phyloP scores from a whole-genome alignment of 2,888 invertebrate species.

The Ophioninae sp. region DNA sequence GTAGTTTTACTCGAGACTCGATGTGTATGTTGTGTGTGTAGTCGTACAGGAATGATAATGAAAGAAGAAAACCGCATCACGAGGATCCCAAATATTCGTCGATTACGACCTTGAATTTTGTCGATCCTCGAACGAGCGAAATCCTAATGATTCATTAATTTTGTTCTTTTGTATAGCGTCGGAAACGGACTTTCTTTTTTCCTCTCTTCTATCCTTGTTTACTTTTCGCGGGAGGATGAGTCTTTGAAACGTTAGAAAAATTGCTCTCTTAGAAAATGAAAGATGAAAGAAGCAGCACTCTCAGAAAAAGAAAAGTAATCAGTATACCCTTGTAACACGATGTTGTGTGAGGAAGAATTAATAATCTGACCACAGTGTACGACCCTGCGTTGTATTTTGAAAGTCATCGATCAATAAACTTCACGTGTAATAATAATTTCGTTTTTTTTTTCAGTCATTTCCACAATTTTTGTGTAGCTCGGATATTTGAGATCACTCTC shows the following conservation, averaged over 20 bases:
- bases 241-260: constrained; percentile 30
- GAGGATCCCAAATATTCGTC: constrained; percentile 58
- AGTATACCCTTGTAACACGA: constrained; percentile 53
- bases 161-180: constrained; percentile 51
- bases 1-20: constrained; percentile 78
- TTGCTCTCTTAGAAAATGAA: constrained; percentile 50
- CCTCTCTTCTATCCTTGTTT: constrained; percentile 29
- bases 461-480: constrained; percentile 64
- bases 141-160: constrained; percentile 49
- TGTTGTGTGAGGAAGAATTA: constrained; percentile 60
- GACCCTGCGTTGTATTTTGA: constrained; percentile 76
- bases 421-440: constrained; percentile 68
- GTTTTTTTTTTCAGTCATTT: constrained; percentile 55
- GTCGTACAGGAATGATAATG: constrained; percentile 74
- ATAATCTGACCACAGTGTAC: constrained; percentile 73
- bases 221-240: constrained; percentile 7
- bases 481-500: constrained; percentile 25
- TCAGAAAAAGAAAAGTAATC: constrained; percentile 40
- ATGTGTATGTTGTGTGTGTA: constrained; percentile 81
- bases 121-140: constrained; percentile 52
- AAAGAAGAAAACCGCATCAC: constrained; percentile 62
- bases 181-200: constrained; percentile 30
- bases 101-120: constrained; percentile 61
- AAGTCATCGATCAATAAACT: constrained; percentile 75
- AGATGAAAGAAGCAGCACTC: constrained; percentile 28